These are phyloP conservation scores for Carlito syrichta DNA, from an alignment of 2,113 vertebrate species.

Conservation along the genomic window DNA sequence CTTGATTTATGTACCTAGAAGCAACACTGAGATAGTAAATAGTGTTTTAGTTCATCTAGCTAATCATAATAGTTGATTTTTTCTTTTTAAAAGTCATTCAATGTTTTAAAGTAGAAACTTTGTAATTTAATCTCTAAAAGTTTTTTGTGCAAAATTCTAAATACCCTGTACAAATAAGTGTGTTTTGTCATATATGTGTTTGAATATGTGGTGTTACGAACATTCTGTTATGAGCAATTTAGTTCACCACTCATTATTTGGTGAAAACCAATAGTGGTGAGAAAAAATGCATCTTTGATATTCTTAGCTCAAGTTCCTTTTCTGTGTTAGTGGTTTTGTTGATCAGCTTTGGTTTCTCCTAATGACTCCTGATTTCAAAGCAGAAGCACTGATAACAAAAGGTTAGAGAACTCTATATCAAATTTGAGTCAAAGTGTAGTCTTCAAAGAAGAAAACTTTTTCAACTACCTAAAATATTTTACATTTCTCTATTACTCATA, in stretches of 20 bases:
- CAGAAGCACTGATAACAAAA: neutral
- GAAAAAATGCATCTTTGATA: neutral
- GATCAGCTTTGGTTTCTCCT: neutral
- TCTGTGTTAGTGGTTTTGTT: neutral
- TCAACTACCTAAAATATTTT: neutral
- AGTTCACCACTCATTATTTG: neutral
- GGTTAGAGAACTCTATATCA: neutral
- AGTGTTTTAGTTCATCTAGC: neutral
- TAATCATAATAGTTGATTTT: neutral
- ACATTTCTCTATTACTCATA: neutral
- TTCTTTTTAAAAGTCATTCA: neutral
- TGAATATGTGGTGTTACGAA: fast-evolving
- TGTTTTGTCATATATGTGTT: neutral
- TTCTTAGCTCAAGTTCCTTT: neutral
- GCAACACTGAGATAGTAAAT: neutral
- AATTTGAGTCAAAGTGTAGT: neutral
- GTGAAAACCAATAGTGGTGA: neutral
- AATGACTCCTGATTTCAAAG: neutral
- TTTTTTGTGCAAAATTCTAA: neutral
- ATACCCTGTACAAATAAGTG: neutral
- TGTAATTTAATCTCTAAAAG: neutral
- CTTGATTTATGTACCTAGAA: neutral
- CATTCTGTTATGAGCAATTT: neutral
- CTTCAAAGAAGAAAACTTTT: neutral
- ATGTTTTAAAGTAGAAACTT: neutral